Conservation (phyloP, 2,797 vertebrate genomes). For the Prionace glauca region DNA sequence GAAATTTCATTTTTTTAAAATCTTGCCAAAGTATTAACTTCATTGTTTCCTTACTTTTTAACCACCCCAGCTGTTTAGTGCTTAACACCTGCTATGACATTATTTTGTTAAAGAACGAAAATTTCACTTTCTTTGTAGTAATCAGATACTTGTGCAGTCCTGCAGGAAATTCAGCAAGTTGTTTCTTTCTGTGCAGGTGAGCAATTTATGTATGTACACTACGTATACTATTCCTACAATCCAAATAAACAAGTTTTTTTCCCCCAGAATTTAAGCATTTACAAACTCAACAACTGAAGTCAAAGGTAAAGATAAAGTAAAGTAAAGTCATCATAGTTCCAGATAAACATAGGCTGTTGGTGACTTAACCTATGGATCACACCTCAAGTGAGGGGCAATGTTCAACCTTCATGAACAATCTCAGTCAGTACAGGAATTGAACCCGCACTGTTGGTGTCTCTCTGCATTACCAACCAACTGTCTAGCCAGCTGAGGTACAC, state of each 20-base stretch:
- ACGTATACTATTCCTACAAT: neutral
- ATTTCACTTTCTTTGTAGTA: neutral
- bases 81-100: neutral
- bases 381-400: too few species aligned
- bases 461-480: too few species aligned
- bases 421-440: too few species aligned
- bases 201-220: neutral
- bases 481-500: too few species aligned
- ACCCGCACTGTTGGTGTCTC: too few species aligned
- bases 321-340: too few species aligned
- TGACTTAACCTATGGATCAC: too few species aligned
- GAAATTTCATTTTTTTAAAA: neutral
- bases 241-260: neutral
- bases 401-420: too few species aligned
- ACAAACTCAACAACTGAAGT: neutral
- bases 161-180: neutral
- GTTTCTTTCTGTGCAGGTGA: neutral
- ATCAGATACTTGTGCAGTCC: neutral
- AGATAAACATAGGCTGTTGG: too few species aligned
- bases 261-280: neutral
- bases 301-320: too few species aligned
- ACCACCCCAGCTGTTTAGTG: neutral
- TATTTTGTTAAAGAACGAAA: neutral
- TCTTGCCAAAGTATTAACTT: neutral
- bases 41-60: neutral